Evolutionary conservation across 2,113 vertebrate genomes (phyloP).

Genomic region (Psilopogon haemacephalus): DNA sequence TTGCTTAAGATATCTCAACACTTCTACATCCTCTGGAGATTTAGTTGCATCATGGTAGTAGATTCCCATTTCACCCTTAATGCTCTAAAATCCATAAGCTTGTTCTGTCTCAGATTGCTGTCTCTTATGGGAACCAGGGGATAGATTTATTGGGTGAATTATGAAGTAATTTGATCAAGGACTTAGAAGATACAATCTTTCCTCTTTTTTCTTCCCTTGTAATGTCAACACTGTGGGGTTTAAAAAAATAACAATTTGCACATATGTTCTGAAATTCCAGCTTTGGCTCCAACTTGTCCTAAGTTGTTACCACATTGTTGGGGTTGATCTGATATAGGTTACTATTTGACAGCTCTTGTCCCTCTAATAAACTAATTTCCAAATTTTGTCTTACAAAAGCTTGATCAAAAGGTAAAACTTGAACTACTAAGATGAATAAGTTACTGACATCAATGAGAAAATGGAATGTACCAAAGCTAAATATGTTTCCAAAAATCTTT

Average conservation of each 20-base stretch:
- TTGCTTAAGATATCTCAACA: not conserved
- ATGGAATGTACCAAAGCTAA: not conserved
- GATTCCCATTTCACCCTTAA: not conserved
- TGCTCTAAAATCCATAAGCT: not conserved
- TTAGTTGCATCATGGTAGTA: not conserved
- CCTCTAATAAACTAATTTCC: constrained; percentile 48
- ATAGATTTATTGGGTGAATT: constrained; percentile 20
- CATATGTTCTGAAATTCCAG: not conserved
- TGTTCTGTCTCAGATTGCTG: not conserved
- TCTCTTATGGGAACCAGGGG: constrained; percentile 2
- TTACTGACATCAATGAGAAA: constrained; percentile 37
- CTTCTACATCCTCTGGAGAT: not conserved
- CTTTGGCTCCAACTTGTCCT: constrained; percentile 37
- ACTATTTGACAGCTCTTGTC: constrained; percentile 38
- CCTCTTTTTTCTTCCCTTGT: constrained; percentile 34
- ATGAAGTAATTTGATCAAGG: constrained; percentile 43
- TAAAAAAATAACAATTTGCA: constrained; percentile 40
- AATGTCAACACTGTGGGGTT: constrained; percentile 61
- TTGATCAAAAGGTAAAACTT: constrained; percentile 33
- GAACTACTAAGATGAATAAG: constrained; percentile 11
- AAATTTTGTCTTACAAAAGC: constrained; percentile 10
- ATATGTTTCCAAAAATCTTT: not conserved
- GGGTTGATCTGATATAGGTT: not conserved
- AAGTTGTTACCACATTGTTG: constrained; percentile 1
- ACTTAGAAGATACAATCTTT: constrained; percentile 36